phyloP scores from a whole-genome alignment of 2,113 vertebrate species.

The Xenopus borealis region DNA sequence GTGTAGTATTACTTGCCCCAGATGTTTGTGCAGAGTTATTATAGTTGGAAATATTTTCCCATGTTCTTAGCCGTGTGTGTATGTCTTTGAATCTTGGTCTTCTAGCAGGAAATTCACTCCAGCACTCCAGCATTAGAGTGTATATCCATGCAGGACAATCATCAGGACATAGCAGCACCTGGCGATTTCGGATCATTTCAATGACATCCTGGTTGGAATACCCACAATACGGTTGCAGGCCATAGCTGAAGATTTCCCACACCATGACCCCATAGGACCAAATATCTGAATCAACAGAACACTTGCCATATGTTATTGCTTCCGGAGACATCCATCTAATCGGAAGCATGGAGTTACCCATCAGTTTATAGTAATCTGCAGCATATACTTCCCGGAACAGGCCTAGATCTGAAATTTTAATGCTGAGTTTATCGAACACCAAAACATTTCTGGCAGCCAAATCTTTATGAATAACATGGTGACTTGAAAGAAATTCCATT shows the following conservation, averaged over 20 bases:
- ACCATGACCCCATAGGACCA: conserved; percentile 93
- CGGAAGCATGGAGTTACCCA: conserved; percentile 81
- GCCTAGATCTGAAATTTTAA: conserved; percentile 92
- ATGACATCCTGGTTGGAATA: conserved; percentile 96
- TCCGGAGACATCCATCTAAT: conserved; percentile 97
- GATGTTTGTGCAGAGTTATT: conserved; percentile 91
- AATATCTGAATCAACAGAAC: conserved; percentile 92
- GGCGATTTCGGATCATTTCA: conserved; percentile 87
- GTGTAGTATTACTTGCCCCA: conserved; percentile 89
- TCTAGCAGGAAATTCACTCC: conserved; percentile 86
- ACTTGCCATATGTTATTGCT: conserved; percentile 89
- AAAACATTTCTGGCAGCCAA: conserved; percentile 90
- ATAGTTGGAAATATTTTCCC: conserved; percentile 88
- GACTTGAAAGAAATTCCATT: conserved; percentile 93
- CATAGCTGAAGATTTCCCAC: conserved; percentile 97
- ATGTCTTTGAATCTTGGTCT: conserved; percentile 94
- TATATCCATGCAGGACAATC: conserved; percentile 94
- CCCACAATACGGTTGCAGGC: conserved; percentile 94
- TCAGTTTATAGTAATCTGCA: conserved; percentile 90
- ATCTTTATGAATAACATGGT: conserved; percentile 92
- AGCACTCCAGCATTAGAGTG: conserved; percentile 92
- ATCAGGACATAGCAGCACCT: conserved; percentile 87
- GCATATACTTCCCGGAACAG: conserved; percentile 93
- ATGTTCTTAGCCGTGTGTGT: conserved; percentile 84
- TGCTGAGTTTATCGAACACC: conserved; percentile 85